Percentiles rank a stretch among this genome's conserved stretches.
Evolutionary conservation across 2,113 vertebrate genomes (phyloP).

Genomic region (Dromaius novaehollandiae): DNA sequence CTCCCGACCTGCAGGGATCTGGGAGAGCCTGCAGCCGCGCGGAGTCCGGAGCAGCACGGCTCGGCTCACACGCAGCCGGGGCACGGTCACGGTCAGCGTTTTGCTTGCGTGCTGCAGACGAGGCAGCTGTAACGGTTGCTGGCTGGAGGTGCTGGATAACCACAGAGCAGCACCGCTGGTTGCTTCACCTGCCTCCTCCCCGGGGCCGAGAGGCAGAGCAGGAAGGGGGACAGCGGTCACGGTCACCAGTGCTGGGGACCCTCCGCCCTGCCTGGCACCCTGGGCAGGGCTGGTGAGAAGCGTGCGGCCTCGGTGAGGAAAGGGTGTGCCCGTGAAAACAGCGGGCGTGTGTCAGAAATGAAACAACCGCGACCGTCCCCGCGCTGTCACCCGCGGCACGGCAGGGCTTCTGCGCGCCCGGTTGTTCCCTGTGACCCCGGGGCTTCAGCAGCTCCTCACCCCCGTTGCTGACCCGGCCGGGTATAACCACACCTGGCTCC

Average conservation of each 20-base stretch:
- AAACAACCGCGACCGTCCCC: background rate
- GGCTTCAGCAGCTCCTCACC: background rate
- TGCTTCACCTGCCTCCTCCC: background rate
- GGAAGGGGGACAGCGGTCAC: fast-evolving
- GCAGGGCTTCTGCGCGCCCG: background rate
- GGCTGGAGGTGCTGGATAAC: background rate
- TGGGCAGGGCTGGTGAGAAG: fast-evolving
- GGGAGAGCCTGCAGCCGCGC: background rate
- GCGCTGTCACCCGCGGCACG: background rate
- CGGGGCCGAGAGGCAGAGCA: background rate
- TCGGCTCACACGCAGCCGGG: fast-evolving
- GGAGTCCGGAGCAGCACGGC: background rate
- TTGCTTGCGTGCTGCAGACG: background rate
- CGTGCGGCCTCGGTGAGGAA: background rate
- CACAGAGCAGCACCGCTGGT: background rate
- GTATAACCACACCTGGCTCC: background rate
- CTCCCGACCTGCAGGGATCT: background rate
- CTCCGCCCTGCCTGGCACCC: background rate
- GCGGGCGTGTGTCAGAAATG: background rate
- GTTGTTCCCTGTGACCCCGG: background rate
- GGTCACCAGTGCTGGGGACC: background rate
- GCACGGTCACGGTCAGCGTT: background rate
- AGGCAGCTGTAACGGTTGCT: background rate
- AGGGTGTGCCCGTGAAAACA: background rate
- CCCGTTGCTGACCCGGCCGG: background rate